A percentile compares a stretch with the other conserved stretches of the same genome.
These are phyloP conservation scores for Musca vetustissima DNA, from an alignment of 1,140 invertebrate species.

Conservation along the genomic window DNA sequence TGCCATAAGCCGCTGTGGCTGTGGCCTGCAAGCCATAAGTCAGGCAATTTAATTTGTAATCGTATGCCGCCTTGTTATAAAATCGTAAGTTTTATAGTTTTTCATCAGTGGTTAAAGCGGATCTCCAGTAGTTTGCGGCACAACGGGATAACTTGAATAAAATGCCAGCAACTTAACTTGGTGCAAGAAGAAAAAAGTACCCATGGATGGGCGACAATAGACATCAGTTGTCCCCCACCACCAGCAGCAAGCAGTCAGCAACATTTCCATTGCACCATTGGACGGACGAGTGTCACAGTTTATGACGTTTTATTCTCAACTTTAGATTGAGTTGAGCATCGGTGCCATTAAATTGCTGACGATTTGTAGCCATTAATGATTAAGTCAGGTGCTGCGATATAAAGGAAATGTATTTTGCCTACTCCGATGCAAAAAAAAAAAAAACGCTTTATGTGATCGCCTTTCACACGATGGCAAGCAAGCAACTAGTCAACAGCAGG, in stretches of 20 bases:
- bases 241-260: too few relatives aligned
- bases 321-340: too few relatives aligned
- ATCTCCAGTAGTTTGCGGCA: constrained; percentile 9
- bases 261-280: too few relatives aligned
- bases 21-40: constrained; percentile 15
- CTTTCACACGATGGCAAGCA: background rate
- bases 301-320: too few relatives aligned
- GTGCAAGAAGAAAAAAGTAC: background rate
- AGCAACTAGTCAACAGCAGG: constrained; percentile 1
- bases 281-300: too few relatives aligned
- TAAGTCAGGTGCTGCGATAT: constrained; percentile 8
- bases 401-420: background rate
- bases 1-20: constrained; percentile 10
- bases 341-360: constrained; percentile 3
- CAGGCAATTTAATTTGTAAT: constrained; percentile 23
- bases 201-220: background rate
- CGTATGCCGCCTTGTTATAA: constrained; percentile 21
- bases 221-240: too few relatives aligned
- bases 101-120: constrained; percentile 9
- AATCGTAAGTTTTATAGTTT: constrained; percentile 22
- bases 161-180: background rate
- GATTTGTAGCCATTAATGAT: constrained; percentile 9
- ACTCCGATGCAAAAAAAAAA: too few relatives aligned
- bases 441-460: background rate
- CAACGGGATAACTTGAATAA: constrained; percentile 9